phyloP scores from a whole-genome alignment of 2,888 invertebrate genomes.

The Euproctis similis region DNA sequence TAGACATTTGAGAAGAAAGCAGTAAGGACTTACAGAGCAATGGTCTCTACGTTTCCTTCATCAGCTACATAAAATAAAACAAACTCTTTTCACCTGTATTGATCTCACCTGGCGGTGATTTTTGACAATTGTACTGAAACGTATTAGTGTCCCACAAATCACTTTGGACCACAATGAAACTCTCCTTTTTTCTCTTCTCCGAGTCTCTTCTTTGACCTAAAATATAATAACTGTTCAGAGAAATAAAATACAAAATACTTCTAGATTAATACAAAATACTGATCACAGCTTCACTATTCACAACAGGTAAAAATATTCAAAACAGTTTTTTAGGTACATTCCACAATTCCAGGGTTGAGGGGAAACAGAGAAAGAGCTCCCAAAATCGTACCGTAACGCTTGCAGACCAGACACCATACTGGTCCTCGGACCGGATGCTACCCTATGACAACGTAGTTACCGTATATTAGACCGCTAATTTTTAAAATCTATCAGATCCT shows the following conservation, averaged over 20 bases:
- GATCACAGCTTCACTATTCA: background rate
- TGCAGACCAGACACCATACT: constrained; percentile 6
- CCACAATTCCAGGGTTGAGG: constrained; percentile 2
- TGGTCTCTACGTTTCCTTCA: constrained; percentile 4
- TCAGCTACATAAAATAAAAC: constrained; percentile 2
- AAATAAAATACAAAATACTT: too few species aligned
- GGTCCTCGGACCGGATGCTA: constrained; percentile 5
- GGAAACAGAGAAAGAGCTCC: background rate
- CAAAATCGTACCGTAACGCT: constrained; percentile 7
- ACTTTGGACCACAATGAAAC: constrained; percentile 79
- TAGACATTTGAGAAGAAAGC: background rate
- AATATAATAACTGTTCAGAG: too few species aligned
- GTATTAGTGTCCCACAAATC: constrained; percentile 81
- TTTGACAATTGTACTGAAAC: constrained; percentile 72
- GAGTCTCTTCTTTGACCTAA: constrained; percentile 70
- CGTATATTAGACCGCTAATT: too few species aligned
- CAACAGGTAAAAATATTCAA: constrained; percentile 3
- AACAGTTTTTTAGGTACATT: background rate
- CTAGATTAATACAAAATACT: too few species aligned
- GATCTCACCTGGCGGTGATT: constrained; percentile 49
- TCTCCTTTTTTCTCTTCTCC: constrained; percentile 71
- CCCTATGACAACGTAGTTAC: constrained; percentile 8
- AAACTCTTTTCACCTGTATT: constrained; percentile 19
- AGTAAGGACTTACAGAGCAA: constrained; percentile 3
- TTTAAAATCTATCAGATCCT: too few species aligned